Evolutionary conservation across 2,113 vertebrate genomes (phyloP), one percentile per base, ranked within the genome.

Genomic region (Ariopsis seemanni): DNA sequence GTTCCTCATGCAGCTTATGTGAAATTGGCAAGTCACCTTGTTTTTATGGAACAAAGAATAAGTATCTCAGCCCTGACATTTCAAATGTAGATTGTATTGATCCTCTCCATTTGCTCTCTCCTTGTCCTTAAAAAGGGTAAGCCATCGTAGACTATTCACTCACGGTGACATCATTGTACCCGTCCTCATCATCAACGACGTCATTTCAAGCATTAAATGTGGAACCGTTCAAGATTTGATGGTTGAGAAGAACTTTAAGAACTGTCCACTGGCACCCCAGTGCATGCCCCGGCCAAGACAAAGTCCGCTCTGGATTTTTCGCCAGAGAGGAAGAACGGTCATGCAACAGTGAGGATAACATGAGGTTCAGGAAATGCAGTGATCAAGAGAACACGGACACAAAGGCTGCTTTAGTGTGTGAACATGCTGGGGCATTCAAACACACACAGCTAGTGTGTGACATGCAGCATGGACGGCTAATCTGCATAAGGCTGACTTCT

Each of bases 1-100:
- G 90, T 91, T 93, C 92, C 92, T 90, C 91, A 92, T 88, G 90
- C 92, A 82, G 91, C 92, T 93, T 93, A 93, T 91, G 57, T 82
- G 92, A 94, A 95, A 93, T 92, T 90, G 85, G 92, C 93, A 93
- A 95, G 94, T 93, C 91, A 90, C 92, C 93, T 93, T 93, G 91
- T 93, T 93, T 93, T 91, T 91, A 84, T 88, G 90, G 88, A 91
- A 88, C 72, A 93, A 89, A 71, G 25, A 69, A 50, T 81, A 63
- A 77, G 67, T 77, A 74, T 77, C 80, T 25, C 62, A n/a, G 67
- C 91, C 84, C 92, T 91, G 74, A 42, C 34, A 87, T 25, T 83
- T 74, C 25, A 60, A n/a, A 72, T 7, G 25, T 62, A 67, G 27
- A 67, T 22, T 79, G 15, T 72, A 87, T 92, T 90, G 91, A 93